A percentile compares a stretch with the other conserved stretches of the same genome.
Evolutionary conservation across 2,888 invertebrate genomes (phyloP).

Genomic region (Neoitamus cyanurus): DNA sequence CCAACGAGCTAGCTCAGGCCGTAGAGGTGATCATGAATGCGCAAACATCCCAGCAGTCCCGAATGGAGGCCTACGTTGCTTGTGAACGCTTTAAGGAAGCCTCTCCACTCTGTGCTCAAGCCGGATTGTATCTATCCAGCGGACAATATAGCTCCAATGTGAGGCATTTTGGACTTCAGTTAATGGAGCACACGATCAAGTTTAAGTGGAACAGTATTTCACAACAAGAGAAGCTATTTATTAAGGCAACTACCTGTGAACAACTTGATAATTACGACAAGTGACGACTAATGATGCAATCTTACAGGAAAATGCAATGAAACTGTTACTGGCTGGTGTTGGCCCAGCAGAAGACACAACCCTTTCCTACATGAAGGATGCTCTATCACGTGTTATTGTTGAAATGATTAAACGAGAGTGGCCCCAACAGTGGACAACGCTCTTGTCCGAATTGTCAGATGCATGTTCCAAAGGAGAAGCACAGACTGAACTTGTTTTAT

Average conservation of each 20-base stretch:
- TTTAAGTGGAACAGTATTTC: slow-evolving; percentile 92
- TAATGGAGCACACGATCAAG: slow-evolving; percentile 93
- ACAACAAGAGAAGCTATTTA: slow-evolving; percentile 87
- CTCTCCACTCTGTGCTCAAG: slow-evolving; percentile 88
- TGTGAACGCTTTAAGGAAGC: slow-evolving; percentile 88
- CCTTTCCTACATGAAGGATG: slow-evolving; percentile 82
- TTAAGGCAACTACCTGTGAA: slow-evolving; percentile 71
- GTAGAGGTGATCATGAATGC: slow-evolving; percentile 87
- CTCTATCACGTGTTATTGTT: slow-evolving; percentile 88
- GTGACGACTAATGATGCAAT: slow-evolving; percentile 46
- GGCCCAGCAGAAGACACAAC: slow-evolving; percentile 76
- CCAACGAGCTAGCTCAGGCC: slow-evolving; percentile 82
- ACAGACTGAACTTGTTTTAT: slow-evolving; percentile 89
- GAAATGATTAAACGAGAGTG: slow-evolving; percentile 97
- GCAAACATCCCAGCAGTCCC: slow-evolving; percentile 78
- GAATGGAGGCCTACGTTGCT: slow-evolving; percentile 85
- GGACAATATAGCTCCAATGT: slow-evolving; percentile 81
- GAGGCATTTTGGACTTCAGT: slow-evolving; percentile 90
- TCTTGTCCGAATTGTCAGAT: slow-evolving; percentile 84
- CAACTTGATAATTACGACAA: not conserved
- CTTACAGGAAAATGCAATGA: slow-evolving; percentile 86
- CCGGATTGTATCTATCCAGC: slow-evolving; percentile 83
- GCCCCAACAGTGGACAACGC: slow-evolving; percentile 96
- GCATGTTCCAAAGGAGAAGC: slow-evolving; percentile 85
- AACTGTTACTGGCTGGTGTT: slow-evolving; percentile 80